Evolutionary conservation across 2,888 invertebrate genomes (phyloP), one percentile per base, ranked within the genome.

Genomic region (Conistra vaccinii): DNA sequence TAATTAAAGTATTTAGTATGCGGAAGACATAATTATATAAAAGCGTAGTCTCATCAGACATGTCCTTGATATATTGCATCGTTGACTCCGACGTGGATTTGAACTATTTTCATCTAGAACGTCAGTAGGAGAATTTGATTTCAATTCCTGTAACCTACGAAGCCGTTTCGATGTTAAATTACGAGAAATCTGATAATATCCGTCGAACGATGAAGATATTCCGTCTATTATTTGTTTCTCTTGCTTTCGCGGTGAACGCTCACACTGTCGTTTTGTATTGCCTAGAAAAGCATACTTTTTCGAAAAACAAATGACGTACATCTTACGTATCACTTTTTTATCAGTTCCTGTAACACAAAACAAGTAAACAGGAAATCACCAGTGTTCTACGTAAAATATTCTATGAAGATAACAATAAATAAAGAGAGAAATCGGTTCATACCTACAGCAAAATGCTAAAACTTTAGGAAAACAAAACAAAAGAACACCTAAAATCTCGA

Each of bases 91-190:
- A 10, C 17, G 20, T 42, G 3, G 10, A n/a, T 4, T n/a, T n/a
- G 23, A 53, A 53, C n/a, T 53, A 53, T n/a, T 10, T 53, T 53
- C 3, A 53, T n/a, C 12, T 53, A 53, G 0, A n/a, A 4, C 4
- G 53, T 14, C 26, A 55, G 14, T 26, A n/a, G 55, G 42, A 71
- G 55, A 74, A 74, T 74, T 51, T 45, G 29, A 32, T 71, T 73
- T 42, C 10, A 57, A 6, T 57, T 68, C 12, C n/a, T 69, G 35
- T 48, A 68, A 57, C 35, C 12, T 39, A 20, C 23, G 9, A 23
- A 23, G 20, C 7, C 26, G 9, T 26, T 26, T 39, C 2, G 4
- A 14, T 39, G 1, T 55, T 14, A 20, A 4, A 12, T 55, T 7
- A 67, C 6, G 7, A 20, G 12, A 26, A 57, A 39, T 39, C 4